Conservation (phyloP, 2,797 vertebrate species). For the Malacoraja senta region DNA sequence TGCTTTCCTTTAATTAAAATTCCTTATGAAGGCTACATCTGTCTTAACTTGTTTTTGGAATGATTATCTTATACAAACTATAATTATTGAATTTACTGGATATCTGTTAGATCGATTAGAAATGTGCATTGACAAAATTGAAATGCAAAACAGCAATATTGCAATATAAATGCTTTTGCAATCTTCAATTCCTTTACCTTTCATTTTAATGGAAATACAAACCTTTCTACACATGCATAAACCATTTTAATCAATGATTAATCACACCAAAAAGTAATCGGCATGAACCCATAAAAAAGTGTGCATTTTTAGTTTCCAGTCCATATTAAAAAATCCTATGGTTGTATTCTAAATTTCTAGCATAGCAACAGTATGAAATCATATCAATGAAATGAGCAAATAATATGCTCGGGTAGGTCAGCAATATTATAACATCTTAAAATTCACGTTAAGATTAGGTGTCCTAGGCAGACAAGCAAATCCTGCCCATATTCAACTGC, state of each 20-base stretch:
- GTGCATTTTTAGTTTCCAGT: not conserved
- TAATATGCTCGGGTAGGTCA: not conserved
- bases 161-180: not conserved
- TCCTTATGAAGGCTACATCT: not conserved
- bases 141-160: not conserved
- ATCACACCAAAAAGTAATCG: not conserved
- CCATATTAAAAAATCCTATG: not conserved
- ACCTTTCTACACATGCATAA: not conserved
- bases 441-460: too few species aligned
- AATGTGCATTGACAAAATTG: not conserved
- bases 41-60: not conserved
- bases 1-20: not conserved
- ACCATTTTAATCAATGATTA: not conserved
- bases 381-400: not conserved
- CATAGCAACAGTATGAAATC: not conserved
- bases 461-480: too few species aligned
- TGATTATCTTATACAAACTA: not conserved
- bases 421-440: not conserved
- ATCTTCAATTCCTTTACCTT: too few species aligned
- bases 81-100: not conserved
- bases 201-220: not conserved
- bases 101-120: not conserved
- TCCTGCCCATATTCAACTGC: too few species aligned
- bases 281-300: not conserved
- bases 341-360: not conserved